Base-by-base conservation (phyloP, 2,113 vertebrate genomes). In the Brachyhypopomus gauderio region DNA sequence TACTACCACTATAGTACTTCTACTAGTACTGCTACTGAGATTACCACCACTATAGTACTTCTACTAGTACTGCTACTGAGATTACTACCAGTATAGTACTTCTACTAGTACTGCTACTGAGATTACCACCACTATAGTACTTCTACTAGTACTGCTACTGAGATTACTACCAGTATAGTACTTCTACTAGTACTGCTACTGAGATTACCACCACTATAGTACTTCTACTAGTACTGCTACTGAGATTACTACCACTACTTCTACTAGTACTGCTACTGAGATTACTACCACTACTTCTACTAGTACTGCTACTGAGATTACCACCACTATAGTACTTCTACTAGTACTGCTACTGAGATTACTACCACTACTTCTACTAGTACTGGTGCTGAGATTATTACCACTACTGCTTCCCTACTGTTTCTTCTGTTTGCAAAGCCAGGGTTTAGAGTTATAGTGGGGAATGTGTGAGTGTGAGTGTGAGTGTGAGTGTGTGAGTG, bases 341-440 rank as follows among this genome's bases (percentile, higher is more conserved):
- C 67, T 70, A n/a, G n/a, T n/a, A n/a, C n/a, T n/a, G n/a, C n/a
- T n/a, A n/a, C n/a, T n/a, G n/a, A n/a, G n/a, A n/a, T n/a, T n/a
- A n/a, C n/a, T n/a, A n/a, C n/a, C n/a, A n/a, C n/a, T n/a, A n/a
- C 38, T 22, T 11, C 36, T 72, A 48, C 38, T 48, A 45, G 12
- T 48, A 22, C 38, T 72, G 14, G 38, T 72, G n/a, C 30, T 71
- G 2, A 14, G 36, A 38, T 30, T 71, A 8, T 17, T 41, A 38
- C 67, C 41, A 11, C 67, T 41, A 34, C 34, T 71, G 2, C 17
- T 70, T 14, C 0, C 67, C 80, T 74, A 85, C 45, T 45, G 72
- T 84, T 82, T 80, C n/a, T 78, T 83, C 87, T 85, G 77, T 70
- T 81, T 69, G 86, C 75, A 84, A 75, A 70, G 56, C 3, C 9